These are phyloP conservation scores for Notechis scutatus DNA, from an alignment of 2,113 vertebrate genomes.

Conservation along the genomic window DNA sequence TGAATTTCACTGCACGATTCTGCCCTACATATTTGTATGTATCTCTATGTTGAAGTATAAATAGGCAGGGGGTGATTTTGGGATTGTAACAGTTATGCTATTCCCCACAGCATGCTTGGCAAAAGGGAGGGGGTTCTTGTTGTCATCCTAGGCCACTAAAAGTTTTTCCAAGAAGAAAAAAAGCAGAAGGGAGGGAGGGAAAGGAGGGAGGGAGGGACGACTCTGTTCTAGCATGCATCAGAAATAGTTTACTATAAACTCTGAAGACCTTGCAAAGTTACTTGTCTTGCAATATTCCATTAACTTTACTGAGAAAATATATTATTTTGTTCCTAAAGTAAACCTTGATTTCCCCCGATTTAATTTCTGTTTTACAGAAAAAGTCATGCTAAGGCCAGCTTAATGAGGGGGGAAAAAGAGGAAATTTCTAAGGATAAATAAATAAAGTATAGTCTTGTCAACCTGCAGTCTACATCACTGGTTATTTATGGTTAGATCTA, in stretches of 20 bases:
- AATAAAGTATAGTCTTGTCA: slow-evolving; percentile 35
- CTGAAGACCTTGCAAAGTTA: not conserved
- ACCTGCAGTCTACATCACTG: not conserved
- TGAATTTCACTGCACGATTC: not conserved
- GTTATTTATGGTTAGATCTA: slow-evolving; percentile 27
- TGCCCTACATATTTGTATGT: not conserved
- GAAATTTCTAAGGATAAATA: slow-evolving; percentile 17
- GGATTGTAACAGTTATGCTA: not conserved
- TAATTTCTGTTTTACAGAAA: not conserved
- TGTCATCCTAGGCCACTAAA: not conserved
- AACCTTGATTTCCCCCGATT: not conserved
- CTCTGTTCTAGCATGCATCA: not conserved
- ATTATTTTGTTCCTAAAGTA: not conserved
- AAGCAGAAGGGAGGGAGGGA: not conserved
- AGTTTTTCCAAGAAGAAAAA: not conserved
- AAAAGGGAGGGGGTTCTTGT: not conserved
- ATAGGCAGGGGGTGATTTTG: not conserved
- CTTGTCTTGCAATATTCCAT: not conserved
- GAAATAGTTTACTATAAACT: not conserved
- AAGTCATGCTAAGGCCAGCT: not conserved
- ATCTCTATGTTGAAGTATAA: not conserved
- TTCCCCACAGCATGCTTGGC: not conserved
- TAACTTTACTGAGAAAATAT: not conserved
- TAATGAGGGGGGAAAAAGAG: not conserved
- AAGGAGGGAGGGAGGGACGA: not conserved